Evolutionary conservation across 2,797 vertebrate genomes (phyloP), one percentile per base, ranked within the genome.

Genomic region (Loris lydekkerianus): DNA sequence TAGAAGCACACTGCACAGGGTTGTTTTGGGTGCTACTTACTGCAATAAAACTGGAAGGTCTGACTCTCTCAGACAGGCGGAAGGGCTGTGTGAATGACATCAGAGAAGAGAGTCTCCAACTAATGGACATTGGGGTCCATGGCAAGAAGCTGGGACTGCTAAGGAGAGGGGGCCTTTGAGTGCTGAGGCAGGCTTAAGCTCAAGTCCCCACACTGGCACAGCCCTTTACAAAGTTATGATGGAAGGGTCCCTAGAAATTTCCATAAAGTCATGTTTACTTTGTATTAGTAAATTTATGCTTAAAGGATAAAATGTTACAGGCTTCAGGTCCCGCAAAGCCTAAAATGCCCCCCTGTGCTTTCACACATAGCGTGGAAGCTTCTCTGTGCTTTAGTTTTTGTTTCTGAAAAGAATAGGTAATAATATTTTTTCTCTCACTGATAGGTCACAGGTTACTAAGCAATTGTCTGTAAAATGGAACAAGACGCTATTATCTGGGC

Each of bases 361-460:
- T 77, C 75, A n/a, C 78, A 29, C 20, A 27, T 86, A 56, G 10
- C 56, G 5, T 70, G 37, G 37, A 91, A 76, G 34, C 4, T 29
- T 93, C 65, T 81, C n/a, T 53, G 13, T 56, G 34, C 27, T 94
- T 88, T 84, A 43, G 63, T 86, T 86, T 58, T 76, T 86, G 34
- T 89, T 94, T 88, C 73, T 95, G 60, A 82, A 95, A 75, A 89
- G 91, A 90, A 43, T 17, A 90, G 56, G 80, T 77, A 58, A 37
- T 31, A 86, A 2, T 86, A 25, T 94, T 83, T 78, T 88, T 84
- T 46, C 15, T 27, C 49, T 88, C 21, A 70, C 10, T 80, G 69
- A 67, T 69, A 7, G 11, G 70, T 89, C 72, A 70, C 53, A 67
- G 43, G 67, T 93, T 85, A 67, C 88, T 77, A 25, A 93, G 25